These are phyloP conservation scores for Pyrocephalus nanus DNA, from an alignment of 2,797 vertebrate species.

Conservation along the genomic window DNA sequence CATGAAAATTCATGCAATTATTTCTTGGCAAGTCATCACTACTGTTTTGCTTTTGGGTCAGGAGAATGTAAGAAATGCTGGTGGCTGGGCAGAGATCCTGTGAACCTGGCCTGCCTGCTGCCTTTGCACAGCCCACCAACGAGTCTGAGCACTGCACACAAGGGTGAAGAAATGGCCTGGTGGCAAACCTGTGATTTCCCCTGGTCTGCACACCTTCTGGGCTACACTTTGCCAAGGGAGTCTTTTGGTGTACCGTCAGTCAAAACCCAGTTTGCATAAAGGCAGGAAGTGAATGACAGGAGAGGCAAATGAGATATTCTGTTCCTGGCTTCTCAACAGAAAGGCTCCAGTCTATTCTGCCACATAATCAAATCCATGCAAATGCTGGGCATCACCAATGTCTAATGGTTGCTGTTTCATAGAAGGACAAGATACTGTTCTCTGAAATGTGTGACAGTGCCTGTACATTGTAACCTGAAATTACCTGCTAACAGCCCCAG, in stretches of 20 bases:
- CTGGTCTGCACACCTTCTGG: background rate
- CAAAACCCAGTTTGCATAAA: conserved; percentile 23
- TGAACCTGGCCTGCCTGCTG: background rate
- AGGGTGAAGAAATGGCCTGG: fast-evolving
- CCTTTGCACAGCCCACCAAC: background rate
- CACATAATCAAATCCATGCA: conserved; percentile 60
- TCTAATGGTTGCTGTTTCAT: background rate
- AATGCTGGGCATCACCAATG: background rate
- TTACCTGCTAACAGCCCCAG: background rate
- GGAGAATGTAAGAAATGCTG: background rate
- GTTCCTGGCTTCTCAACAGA: background rate
- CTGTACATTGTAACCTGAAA: background rate
- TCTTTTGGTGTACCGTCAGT: background rate
- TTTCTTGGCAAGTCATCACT: background rate
- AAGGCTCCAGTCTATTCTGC: background rate
- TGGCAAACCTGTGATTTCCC: background rate
- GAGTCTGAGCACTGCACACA: background rate
- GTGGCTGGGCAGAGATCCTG: background rate
- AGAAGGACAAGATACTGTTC: background rate
- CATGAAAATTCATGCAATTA: conserved; percentile 51
- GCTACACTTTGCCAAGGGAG: background rate
- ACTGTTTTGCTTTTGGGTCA: background rate
- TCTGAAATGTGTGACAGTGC: background rate
- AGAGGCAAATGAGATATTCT: conserved; percentile 51
- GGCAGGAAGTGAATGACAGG: background rate